phyloP scores from a whole-genome alignment of 2,797 vertebrate genomes.

The Oreochromis grahami region DNA sequence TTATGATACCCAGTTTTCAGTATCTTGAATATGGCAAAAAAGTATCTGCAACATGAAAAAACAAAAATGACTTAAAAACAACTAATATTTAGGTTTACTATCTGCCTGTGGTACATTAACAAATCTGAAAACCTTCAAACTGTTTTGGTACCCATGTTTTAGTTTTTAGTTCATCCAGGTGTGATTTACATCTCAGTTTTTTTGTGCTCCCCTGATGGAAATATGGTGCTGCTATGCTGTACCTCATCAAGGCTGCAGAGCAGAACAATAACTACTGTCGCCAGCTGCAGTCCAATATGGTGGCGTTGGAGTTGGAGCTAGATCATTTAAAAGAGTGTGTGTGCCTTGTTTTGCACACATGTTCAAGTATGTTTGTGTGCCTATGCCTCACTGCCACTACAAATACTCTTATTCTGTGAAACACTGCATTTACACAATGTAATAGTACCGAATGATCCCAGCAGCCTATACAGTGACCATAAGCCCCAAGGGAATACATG shows the following conservation, averaged over 20 bases:
- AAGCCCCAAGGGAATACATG: not conserved
- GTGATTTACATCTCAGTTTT: not conserved
- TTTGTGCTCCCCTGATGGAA: not conserved
- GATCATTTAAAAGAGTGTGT: not conserved
- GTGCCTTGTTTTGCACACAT: not conserved
- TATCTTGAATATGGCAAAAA: not conserved
- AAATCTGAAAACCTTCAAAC: not conserved
- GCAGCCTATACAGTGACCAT: not conserved
- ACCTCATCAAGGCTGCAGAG: not conserved
- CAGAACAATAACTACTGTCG: not conserved
- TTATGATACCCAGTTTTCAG: not conserved
- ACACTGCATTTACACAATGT: not conserved
- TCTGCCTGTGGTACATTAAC: not conserved
- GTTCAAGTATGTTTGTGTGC: not conserved
- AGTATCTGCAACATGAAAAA: not conserved
- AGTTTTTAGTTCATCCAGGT: not conserved
- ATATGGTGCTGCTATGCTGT: not conserved
- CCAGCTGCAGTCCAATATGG: not conserved
- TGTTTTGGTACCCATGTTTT: not conserved
- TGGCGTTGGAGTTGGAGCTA: rapidly evolving
- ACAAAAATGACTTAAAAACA: not conserved
- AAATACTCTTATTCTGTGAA: not conserved
- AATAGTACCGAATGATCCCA: not conserved
- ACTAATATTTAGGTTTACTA: not conserved
- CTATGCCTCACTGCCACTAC: not conserved